Base-by-base conservation (phyloP, 1,140 invertebrate genomes). In the Zaprionus lachaisei region DNA sequence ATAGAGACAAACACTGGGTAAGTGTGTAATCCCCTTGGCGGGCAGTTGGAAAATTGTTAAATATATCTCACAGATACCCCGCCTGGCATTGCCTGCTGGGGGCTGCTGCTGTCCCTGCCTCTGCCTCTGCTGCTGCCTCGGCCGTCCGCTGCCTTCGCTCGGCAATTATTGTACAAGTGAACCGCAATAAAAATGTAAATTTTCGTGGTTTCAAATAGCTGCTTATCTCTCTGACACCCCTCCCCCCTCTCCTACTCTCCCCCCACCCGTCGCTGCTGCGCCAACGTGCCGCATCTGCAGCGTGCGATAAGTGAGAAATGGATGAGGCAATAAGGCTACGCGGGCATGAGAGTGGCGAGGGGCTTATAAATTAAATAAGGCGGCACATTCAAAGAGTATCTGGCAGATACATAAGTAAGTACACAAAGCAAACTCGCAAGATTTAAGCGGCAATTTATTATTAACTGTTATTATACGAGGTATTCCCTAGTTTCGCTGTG, bases 111-210 rank as follows among this genome's bases (percentile, higher is more conserved):
- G n/a, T n/a, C n/a, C n/a, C n/a, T n/a, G 47, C 17, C 47, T 17
- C 47, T n/a, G 47, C 47, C 47, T 7, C 44, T 22, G 34, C 56
- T n/a, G 17, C 47, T 31, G 24, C n/a, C n/a, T n/a, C n/a, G n/a
- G n/a, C 47, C 14, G 24, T 4, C 41, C 41, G n/a, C 41, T 47
- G 41, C 20, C 41, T 47, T 20, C 15, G 28, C 22, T 58, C 58
- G 51, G 47, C 74, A 77, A 77, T 72, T 71, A 77, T 72, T 77
- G 70, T 76, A 62, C 74, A 77, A 77, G 60, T 77, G 56, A 64
- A 66, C 58, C 60, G 74, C 70, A 80, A 77, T 77, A 77, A 80
- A 80, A 80, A 80, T 80, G 78, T 72, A 79, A 79, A 79, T 79
- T 79, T 71, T 67, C 49, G 62, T 66, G 62, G 62, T 66, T 71